Percentiles rank a stretch among this genome's conserved stretches.
Conservation (phyloP, 2,113 vertebrate species). For the Neogobius melanostomus region DNA sequence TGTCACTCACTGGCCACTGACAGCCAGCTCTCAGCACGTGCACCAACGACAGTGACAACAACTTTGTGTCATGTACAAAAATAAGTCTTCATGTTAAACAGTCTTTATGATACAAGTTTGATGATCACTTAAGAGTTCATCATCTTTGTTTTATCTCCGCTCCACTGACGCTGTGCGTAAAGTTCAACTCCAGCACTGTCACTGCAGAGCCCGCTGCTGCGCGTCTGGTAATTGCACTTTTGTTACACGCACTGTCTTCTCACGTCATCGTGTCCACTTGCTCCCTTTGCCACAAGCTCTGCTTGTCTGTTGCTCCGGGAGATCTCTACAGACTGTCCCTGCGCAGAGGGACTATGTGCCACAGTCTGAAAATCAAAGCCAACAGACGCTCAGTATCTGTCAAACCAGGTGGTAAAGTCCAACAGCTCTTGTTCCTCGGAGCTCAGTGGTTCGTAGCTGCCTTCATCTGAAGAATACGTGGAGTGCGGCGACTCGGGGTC, state of each 20-base stretch:
- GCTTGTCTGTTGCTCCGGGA: slow-evolving; percentile 48
- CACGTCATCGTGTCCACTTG: slow-evolving; percentile 50
- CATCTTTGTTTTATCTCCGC: slow-evolving; percentile 28
- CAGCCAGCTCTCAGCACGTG: slow-evolving; percentile 57
- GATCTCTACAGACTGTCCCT: slow-evolving; percentile 46
- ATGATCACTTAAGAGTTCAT: slow-evolving; percentile 39
- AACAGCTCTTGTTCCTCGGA: slow-evolving; percentile 88
- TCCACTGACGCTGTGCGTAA: slow-evolving; percentile 42
- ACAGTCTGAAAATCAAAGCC: slow-evolving; percentile 18
- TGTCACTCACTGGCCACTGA: slow-evolving; percentile 60
- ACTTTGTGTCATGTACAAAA: slow-evolving; percentile 83
- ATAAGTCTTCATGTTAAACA: slow-evolving; percentile 82
- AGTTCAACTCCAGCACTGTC: slow-evolving; percentile 34
- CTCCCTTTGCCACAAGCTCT: slow-evolving; percentile 38
- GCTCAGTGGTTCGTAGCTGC: slow-evolving; percentile 86
- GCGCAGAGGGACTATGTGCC: slow-evolving; percentile 39
- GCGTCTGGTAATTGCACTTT: slow-evolving; percentile 79
- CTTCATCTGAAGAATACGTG: slow-evolving; percentile 88
- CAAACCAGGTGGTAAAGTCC: slow-evolving; percentile 92
- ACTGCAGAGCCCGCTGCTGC: slow-evolving; percentile 38
- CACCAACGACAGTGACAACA: slow-evolving; percentile 72
- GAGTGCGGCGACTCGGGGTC: slow-evolving; percentile 85
- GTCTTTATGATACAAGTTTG: slow-evolving; percentile 63
- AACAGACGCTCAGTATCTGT: slow-evolving; percentile 81
- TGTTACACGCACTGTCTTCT: slow-evolving; percentile 63